Conservation (phyloP, 1,140 invertebrate genomes). For the Triops longicaudatus region DNA sequence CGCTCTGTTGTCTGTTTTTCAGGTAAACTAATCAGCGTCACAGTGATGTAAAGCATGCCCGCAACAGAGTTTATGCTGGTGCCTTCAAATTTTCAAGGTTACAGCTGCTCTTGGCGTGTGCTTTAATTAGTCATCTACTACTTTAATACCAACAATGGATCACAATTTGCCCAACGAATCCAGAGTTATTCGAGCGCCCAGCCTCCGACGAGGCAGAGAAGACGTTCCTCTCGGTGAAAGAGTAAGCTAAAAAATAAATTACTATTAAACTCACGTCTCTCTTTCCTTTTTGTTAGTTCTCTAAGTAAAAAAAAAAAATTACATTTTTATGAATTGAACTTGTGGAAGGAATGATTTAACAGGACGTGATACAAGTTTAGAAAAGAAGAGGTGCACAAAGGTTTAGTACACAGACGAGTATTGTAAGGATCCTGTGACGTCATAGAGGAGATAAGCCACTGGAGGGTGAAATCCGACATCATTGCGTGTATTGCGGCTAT, state of each 20-base stretch:
- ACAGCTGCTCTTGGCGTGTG: not conserved
- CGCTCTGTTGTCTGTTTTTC: not conserved
- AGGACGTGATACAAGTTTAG: too few relatives aligned
- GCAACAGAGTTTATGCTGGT: not conserved
- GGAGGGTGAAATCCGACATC: too few relatives aligned
- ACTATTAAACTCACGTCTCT: too few relatives aligned
- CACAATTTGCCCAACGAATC: slow-evolving; percentile 14
- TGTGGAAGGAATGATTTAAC: too few relatives aligned
- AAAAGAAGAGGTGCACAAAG: too few relatives aligned
- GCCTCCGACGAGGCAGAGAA: slow-evolving; percentile 36
- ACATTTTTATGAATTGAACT: too few relatives aligned
- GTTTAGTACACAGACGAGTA: too few relatives aligned
- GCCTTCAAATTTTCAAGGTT: not conserved
- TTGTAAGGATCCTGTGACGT: too few relatives aligned
- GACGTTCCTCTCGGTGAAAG: slow-evolving; percentile 36
- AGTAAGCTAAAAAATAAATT: slow-evolving; percentile 38
- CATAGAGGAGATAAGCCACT: too few relatives aligned
- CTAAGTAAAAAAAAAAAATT: too few relatives aligned
- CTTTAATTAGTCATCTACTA: not conserved
- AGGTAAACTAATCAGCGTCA: not conserved
- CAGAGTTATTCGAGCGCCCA: slow-evolving; percentile 35
- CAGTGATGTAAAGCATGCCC: slow-evolving; percentile 2
- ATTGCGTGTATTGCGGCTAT: too few relatives aligned
- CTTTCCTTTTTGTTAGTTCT: too few relatives aligned
- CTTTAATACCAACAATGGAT: not conserved